Evolutionary conservation across 2,113 vertebrate species (phyloP).

Genomic region (Corydoras maculifer): DNA sequence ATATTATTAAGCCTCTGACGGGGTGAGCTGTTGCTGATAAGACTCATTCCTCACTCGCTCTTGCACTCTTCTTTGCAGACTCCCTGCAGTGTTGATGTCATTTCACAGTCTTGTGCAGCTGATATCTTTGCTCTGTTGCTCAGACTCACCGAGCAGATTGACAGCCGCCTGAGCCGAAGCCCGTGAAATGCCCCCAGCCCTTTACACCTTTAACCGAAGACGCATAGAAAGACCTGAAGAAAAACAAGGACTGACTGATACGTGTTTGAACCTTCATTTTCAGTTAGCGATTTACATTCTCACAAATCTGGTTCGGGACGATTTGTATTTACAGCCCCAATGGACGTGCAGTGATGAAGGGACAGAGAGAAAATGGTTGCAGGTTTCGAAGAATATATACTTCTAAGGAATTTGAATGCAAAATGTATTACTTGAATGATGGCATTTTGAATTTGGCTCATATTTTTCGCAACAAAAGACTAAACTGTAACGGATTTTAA

Average conservation of each 20-base stretch:
- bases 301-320: too few species aligned
- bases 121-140: constrained; percentile 30
- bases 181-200: constrained; percentile 14
- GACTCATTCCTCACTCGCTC: background rate
- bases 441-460: too few species aligned
- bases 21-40: background rate
- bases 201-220: background rate
- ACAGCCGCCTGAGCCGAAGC: constrained; percentile 9
- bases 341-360: too few species aligned
- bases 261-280: too few species aligned
- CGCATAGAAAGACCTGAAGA: background rate
- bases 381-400: too few species aligned
- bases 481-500: too few species aligned
- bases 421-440: too few species aligned
- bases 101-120: constrained; percentile 18
- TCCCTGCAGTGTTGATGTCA: constrained; percentile 17
- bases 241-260: background rate
- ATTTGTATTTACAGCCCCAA: too few species aligned
- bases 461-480: too few species aligned
- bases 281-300: too few species aligned
- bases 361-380: too few species aligned
- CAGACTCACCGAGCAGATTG: constrained; percentile 10
- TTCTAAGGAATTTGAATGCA: too few species aligned
- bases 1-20: background rate
- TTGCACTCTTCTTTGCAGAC: background rate